phyloP scores from a whole-genome alignment of 64 coral and sea anemone genomes.

The Porites australiensis region DNA sequence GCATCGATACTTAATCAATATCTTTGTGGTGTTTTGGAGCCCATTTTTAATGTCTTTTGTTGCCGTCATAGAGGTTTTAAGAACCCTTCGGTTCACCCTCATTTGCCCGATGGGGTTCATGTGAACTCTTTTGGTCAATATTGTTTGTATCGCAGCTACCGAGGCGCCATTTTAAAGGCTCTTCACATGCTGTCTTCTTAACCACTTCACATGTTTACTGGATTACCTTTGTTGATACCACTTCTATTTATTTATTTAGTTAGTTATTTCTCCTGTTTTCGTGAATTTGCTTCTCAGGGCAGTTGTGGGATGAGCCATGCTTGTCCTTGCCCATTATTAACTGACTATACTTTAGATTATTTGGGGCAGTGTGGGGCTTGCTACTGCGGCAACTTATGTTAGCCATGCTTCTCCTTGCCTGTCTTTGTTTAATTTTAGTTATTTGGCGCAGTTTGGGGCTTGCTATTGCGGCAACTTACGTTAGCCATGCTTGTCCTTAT shows the following conservation, averaged over 20 bases:
- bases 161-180: slow-evolving; percentile 38
- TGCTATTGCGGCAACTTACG: not conserved
- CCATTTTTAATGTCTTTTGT: slow-evolving; percentile 39
- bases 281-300: not conserved
- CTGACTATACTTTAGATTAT: not conserved
- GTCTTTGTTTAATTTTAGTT: not conserved
- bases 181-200: not conserved
- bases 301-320: not conserved
- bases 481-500: slow-evolving; percentile 4
- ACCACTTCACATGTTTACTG: not conserved
- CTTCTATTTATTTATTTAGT: not conserved
- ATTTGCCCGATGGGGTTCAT: no score
- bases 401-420: slow-evolving; percentile 11
- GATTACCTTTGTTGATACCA: not conserved
- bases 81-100: no score
- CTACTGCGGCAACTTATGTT: not conserved
- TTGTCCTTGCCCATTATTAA: slow-evolving; percentile 10
- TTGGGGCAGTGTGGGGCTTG: not conserved
- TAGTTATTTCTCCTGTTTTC: not conserved
- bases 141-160: slow-evolving; percentile 52
- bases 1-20: no score
- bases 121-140: slow-evolving; percentile 15
- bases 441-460: slow-evolving; percentile 1
- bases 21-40: slow-evolving; percentile 2
- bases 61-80: no score